Evolutionary conservation across 1,140 invertebrate genomes (phyloP).

Genomic region (Drosophila lacteicornis): DNA sequence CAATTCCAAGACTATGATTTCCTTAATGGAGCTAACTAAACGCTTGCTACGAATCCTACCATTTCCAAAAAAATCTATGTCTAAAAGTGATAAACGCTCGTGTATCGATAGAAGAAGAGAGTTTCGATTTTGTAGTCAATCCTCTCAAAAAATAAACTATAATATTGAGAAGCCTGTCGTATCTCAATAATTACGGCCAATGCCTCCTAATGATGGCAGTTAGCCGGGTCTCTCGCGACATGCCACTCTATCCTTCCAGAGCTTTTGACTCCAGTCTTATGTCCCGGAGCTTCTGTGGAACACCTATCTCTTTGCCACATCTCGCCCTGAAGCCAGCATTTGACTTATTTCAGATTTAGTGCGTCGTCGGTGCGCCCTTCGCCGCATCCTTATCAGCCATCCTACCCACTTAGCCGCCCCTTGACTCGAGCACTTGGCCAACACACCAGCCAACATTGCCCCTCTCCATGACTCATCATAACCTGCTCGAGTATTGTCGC

Average conservation of each 20-base stretch:
- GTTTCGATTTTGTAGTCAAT: background rate
- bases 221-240: background rate
- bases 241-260: background rate
- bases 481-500: conserved; percentile 64
- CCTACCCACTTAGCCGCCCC: conserved; percentile 19
- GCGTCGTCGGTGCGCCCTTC: conserved; percentile 1
- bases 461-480: conserved; percentile 36
- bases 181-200: conserved; percentile 27
- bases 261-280: background rate
- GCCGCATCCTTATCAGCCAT: conserved; percentile 3
- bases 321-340: conserved; percentile 24
- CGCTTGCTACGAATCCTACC: too few species aligned
- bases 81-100: too few species aligned
- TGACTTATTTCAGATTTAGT: conserved; percentile 60
- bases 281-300: background rate
- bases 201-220: conserved; percentile 10
- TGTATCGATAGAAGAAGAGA: too few species aligned
- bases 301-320: conserved; percentile 6
- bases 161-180: background rate
- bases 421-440: conserved; percentile 47
- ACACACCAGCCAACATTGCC: conserved; percentile 13
- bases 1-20: background rate
- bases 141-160: background rate
- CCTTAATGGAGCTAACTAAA: background rate
- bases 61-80: too few species aligned